Base-by-base conservation (phyloP, 2,888 invertebrate genomes). In the Eurytoma adleriae region DNA sequence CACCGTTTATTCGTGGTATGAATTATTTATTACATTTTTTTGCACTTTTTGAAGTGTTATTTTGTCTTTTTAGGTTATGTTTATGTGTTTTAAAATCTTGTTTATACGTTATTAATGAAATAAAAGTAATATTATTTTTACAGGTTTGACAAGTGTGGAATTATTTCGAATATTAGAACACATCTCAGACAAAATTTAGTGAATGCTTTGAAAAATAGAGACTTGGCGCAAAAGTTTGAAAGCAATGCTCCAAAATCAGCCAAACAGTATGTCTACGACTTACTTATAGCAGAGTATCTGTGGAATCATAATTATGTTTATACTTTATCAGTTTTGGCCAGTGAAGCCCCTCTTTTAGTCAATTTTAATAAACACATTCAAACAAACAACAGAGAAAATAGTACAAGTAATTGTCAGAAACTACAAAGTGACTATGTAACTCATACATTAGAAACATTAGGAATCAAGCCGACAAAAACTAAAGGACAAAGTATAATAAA, bases 71-170 rank as follows among this genome's bases (percentile, higher is more conserved):
- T 52, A 79, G 83, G 78, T 81, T 83, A 83, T 79, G 67, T 74
- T 81, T 54, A 20, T 27, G 54, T 14, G 50, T 54, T n/a, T n/a
- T 68, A 67, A 12, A 12, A 20, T 61, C n/a, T 5, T 56, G 27
- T n/a, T 54, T 24, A 40, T n/a, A 20, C 52, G 12, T 69, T 27
- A 56, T 10, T 61, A 68, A 75, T 62, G 4, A 61, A 5, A 27
- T 3, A 61, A 62, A n/a, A 57, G 57, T 75, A 54, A 76, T 27
- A 40, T 20, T 71, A 59, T 71, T 4, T 64, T 82, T 81, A 3
- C 66, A 91, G 91, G 91, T 90, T 90, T 79, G 91, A 91, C 56
- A 89, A 87, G 83, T 88, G 86, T 81, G 91, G 91, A 52, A 86
- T 91, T 69, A 89, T 91, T 86, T 89, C 90, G 12, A 88, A 90